Evolutionary conservation across 2,797 vertebrate genomes (phyloP), one percentile per base, ranked within the genome.

Genomic region (Brachyalestes nurse): DNA sequence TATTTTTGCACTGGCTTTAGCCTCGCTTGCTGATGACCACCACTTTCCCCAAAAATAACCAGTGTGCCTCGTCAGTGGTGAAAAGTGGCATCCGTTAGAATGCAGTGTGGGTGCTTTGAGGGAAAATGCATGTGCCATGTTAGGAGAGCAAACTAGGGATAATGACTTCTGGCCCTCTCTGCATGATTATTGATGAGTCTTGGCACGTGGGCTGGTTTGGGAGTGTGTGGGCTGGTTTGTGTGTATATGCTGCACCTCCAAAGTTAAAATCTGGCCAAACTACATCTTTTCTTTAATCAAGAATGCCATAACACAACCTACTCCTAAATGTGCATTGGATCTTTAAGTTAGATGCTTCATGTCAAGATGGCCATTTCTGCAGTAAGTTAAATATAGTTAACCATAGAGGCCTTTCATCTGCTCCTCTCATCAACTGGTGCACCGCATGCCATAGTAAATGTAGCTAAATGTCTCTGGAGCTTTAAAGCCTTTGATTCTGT

Each of bases 1-100:
- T 92, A 86, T 91, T 89, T 86, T 86, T 85, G 83, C 83, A 77
- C 81, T 61, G 57, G 80, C 75, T 84, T 84, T 49, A 38, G 72
- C 47, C 42, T 58, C 47, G 74, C 28, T 79, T 9, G n/a, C 57
- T 47, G 77, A 77, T 83, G 80, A 77, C 82, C 77, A 77, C 70
- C 45, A 42, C 70, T 82, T 80, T 77, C 72, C 34, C 65, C 72
- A 66, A 75, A 84, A 82, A 82, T 84, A 78, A 45, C n/a, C 67
- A 21, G 19, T 4, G 14, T 28, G 49, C 57, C 62, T 62, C 62
- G 62, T 73, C 62, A 74, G 66, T 77, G 82, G 83, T 82, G 28
- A 79, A 72, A 34, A 62, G n/a, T 79, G 73, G 62, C 64, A 67
- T 74, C 53, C n/a, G 58, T 80, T 80, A 64, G 42, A 34, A 80